These are phyloP conservation scores for Camponotus pennsylvanicus DNA, from an alignment of 1,140 invertebrate genomes.

Conservation along the genomic window DNA sequence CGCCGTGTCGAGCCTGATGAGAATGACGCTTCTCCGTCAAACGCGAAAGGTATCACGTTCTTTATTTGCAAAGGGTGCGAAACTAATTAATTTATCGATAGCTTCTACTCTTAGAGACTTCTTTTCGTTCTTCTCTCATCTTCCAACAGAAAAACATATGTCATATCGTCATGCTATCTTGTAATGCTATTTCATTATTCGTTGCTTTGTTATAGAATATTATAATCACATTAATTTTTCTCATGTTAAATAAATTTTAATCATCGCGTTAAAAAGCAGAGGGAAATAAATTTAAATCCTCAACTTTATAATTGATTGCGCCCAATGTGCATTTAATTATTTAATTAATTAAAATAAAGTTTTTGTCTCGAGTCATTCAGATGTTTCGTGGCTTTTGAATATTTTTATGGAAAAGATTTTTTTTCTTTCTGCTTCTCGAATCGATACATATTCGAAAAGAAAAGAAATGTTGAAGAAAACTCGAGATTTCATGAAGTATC, in stretches of 20 bases:
- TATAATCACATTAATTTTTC: neutral
- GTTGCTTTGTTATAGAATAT: constrained; percentile 6
- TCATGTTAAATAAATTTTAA: neutral
- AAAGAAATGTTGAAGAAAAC: neutral
- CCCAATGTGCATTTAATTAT: neutral
- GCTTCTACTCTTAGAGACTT: neutral
- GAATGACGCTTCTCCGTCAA: constrained; percentile 43
- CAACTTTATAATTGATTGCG: neutral
- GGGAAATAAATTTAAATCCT: neutral
- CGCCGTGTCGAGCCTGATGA: constrained; percentile 45
- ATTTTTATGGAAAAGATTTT: neutral
- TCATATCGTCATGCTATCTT: neutral
- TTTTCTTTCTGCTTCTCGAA: neutral
- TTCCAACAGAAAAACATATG: neutral
- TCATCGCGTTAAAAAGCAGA: neutral
- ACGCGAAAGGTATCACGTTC: constrained; percentile 58
- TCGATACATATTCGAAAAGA: neutral
- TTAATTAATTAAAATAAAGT: constrained; percentile 1
- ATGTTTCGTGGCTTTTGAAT: too few species aligned
- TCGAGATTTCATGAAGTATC: neutral
- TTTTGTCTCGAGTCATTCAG: neutral
- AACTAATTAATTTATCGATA: constrained; percentile 10
- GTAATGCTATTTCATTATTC: neutral
- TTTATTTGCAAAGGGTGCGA: neutral
- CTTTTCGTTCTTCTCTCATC: neutral